These are phyloP conservation scores for Phymastichus coffea DNA, from an alignment of 1,140 invertebrate genomes.

Conservation along the genomic window DNA sequence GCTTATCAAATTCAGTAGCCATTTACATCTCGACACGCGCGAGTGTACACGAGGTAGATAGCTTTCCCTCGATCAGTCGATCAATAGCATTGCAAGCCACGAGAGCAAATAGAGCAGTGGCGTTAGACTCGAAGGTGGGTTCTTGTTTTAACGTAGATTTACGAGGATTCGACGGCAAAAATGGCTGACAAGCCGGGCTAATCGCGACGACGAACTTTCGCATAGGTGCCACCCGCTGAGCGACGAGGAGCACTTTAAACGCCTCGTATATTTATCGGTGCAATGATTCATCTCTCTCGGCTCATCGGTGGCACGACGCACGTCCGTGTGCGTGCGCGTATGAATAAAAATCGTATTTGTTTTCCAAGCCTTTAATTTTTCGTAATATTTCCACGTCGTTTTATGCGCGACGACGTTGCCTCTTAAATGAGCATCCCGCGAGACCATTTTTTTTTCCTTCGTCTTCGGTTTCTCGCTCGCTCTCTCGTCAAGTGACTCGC, in stretches of 20 bases:
- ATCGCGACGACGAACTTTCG: slow-evolving; percentile 26
- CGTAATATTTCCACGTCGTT: slow-evolving; percentile 29
- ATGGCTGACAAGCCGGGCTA: slow-evolving; percentile 25
- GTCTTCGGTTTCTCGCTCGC: not conserved
- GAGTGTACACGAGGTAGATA: not conserved
- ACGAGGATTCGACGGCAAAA: slow-evolving; percentile 31
- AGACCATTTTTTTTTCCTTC: not conserved
- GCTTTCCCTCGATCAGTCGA: too few relatives aligned
- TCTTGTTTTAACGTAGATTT: slow-evolving; percentile 32
- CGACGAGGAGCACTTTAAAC: not conserved
- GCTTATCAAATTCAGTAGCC: slow-evolving; percentile 21
- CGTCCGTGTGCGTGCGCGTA: too few relatives aligned
- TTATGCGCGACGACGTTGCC: not conserved
- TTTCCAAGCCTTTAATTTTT: slow-evolving; percentile 26
- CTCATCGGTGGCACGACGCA: too few relatives aligned
- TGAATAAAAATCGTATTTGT: slow-evolving; percentile 33
- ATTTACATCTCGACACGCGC: not conserved
- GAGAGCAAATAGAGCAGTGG: not conserved
- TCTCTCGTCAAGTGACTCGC: slow-evolving; percentile 25
- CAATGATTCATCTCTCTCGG: slow-evolving; percentile 29
- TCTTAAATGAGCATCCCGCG: not conserved
- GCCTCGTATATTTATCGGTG: slow-evolving; percentile 28
- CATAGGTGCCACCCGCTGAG: not conserved
- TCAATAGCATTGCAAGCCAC: too few relatives aligned
- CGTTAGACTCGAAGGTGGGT: too few relatives aligned